Base-by-base conservation (phyloP, 2,797 vertebrate genomes). In the Apogon hyalosoma region DNA sequence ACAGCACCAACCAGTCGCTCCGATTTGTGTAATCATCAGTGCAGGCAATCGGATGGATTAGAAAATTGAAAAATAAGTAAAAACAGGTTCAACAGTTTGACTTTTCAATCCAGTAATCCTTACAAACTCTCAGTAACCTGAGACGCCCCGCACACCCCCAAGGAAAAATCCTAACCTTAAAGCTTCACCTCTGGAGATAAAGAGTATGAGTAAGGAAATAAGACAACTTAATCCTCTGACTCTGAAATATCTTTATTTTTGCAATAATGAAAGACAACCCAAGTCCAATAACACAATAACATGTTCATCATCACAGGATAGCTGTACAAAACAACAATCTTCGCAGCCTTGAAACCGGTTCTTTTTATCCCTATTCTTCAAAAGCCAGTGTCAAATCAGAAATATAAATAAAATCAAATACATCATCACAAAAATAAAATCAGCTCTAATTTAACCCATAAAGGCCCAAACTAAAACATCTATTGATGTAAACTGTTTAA, bases 221-320 rank as follows among this genome's bases (percentile, higher is more conserved):
- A 81, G 55, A 54, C 13, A 36, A 53, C 3, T 8, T 33, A 74
- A 65, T 55, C 48, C 18, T 70, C 59, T 50, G 70, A 69, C 31
- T 68, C 52, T 73, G 82, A 83, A 82, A 84, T 79, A 55, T 68
- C 47, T 92, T 88, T 91, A 91, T 87, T 92, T 79, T 80, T 79
- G 71, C 67, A 76, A 73, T 74, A 70, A 69, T 79, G 74, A 86
- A 68, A 78, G 54, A 73, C 0, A 42, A 65, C 70, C 63, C 18
- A 40, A 73, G 66, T 83, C 75, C 73, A 79, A 66, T 74, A 78
- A 77, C 85, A 91, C 83, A 75, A 63, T 56, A 73, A 79, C 79
- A 84, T 75, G 43, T 79, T 77, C 67, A 86, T 77, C 49, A 85
- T 79, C 82, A 89, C 84, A 88, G 47, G 39, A 85, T 67, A 71